Base-by-base conservation (phyloP, 2,113 vertebrate genomes). In the Parus major region DNA sequence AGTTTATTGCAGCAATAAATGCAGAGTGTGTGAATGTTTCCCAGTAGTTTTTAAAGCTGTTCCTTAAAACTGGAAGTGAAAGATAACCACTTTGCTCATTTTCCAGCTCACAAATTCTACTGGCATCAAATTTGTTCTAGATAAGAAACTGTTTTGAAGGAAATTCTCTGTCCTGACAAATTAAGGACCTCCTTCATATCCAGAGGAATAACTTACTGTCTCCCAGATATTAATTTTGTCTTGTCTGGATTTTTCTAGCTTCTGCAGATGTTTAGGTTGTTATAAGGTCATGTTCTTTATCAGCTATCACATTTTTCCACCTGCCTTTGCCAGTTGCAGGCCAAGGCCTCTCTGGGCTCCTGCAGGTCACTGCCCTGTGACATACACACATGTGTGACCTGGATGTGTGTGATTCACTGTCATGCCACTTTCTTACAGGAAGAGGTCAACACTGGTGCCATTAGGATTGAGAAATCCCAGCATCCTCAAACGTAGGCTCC, bases 1-100 rank as follows among this genome's bases (percentile, higher is more conserved):
- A 8, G 31, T 92, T 93, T 81, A 66, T 93, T 93, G 36, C 47
- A 90, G 79, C 76, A 70, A 47, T 76, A 76, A 94, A 86, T 46
- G 75, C 49, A 57, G 78, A 52, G 63, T 29, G 23, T 52, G 41
- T 71, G 71, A 88, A 71, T 63, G 41, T 66, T 75, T 90, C 86
- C 80, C 68, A 68, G 52, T 73, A 59, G 82, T 36, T 86, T 92
- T 88, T 55, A 78, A 66, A 88, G 47, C 68, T 88, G 76, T 88
- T 90, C 33, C 31, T 81, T 86, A 59, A 82, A 90, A 85, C 57
- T 82, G 24, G 28, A 87, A 76, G 31, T 57, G 85, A 90, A 85
- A 82, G 66, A 82, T 53, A 86, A 90, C 24, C 24, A 10, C 31
- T 52, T 44, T 15, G 55, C 50, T 76, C 17, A 17, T 92, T 75